Evolutionary conservation across 2,797 vertebrate genomes (phyloP), one percentile per base, ranked within the genome.

Genomic region (Allobates femoralis): DNA sequence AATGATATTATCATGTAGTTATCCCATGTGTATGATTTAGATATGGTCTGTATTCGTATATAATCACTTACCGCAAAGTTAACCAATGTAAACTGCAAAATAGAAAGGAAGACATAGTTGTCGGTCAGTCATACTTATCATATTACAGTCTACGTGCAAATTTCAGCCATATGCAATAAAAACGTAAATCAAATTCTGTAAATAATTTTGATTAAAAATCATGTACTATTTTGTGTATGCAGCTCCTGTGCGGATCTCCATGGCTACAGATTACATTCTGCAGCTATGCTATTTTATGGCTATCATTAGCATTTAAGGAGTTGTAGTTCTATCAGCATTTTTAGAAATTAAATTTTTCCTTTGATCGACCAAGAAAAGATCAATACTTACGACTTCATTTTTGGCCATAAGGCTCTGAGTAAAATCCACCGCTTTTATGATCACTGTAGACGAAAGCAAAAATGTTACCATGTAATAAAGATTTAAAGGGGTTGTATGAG

Each of bases 351-450:
- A 0, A 53, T 53, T 53, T 53, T 15, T 53, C 16, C 11, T 53
- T 53, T 53, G 51, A 3, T 11, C 16, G 3, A 1, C 16, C 11
- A 53, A 14, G 15, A 18, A 53, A 1, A 26, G n/a, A 15, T 16
- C 28, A 5, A 7, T 26, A 0, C 55, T 90, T 88, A 91, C 90
- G 16, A 0, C 83, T 89, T 90, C 53, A 34, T 69, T 90, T 85
- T 86, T 91, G 88, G 91, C 86, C 73, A 90, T 83, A 0, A 92
- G 90, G 56, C 90, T 90, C 87, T 89, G 85, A 81, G 90, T 89
- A 90, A 92, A 87, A 82, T 87, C 89, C 55, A 91, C 88, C 21
- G 85, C 89, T 81, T 84, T 83, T 23, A 90, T 11, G 37, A 88
- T 91, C 37, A 91, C 91, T 92, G 3, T 0, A 89, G 56, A 77